Base-by-base conservation (phyloP, 2,888 invertebrate genomes). In the Embidobia sp. region DNA sequence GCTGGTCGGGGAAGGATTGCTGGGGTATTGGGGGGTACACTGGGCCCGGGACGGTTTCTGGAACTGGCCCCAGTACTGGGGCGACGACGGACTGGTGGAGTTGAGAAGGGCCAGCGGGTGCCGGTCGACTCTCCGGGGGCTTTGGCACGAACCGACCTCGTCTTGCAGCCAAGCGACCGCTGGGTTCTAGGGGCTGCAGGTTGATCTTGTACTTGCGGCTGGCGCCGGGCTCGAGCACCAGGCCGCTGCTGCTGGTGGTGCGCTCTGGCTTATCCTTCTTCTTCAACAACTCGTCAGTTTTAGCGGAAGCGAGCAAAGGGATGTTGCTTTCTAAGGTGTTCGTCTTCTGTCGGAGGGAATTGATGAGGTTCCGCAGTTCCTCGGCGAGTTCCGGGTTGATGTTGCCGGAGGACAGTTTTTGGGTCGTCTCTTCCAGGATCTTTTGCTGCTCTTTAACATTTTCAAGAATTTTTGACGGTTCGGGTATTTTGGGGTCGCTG, bases 391-490 rank as follows among this genome's bases (percentile, higher is more conserved):
- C 8, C 1, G 70, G 61, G 19, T 42, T 61, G 3, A 77, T 55
- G 8, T 46, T 33, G 1, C 61, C 35, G 1, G 53, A 19, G 0
- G 59, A 49, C 0, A 77, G 49, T 33, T 77, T 72, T n/a, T 37
- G 19, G 3, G 67, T 72, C 1, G 67, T 55, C 63, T 73, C 67
- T 48, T 77, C 73, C 0, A 77, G 8, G 3, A 77, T 59, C 15
- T 44, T 63, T 10, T 78, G 78, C 22, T 78, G 78, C 8, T 78
- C 69, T 5, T 66, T 74, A 2, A 78, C 73, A n/a, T 64, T 70
- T 15, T 78, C 78, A 0, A 74, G 13, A 8, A 78, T 64, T 11
- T 69, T 69, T n/a, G 37, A 11, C 1, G 67, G 55, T 27, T 59
- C 10, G n/a, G 40, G 2, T 7, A n/a, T 6, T 1, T 27, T 16